Conservation (phyloP, 2,888 invertebrate genomes). For the Parapristionchus giblindavisi region DNA sequence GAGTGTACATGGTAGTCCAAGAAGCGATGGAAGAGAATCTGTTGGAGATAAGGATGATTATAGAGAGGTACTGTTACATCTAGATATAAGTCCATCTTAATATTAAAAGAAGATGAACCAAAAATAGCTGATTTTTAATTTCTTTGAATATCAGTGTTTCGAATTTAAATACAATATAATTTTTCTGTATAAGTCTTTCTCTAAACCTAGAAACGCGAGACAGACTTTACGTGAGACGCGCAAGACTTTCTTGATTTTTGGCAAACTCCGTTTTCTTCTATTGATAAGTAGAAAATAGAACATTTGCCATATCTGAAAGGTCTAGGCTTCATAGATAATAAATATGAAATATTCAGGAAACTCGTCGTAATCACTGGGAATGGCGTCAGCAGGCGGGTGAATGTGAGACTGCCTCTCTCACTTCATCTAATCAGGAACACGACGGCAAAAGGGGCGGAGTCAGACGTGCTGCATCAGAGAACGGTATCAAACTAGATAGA, state of each 20-base stretch:
- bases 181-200: too few relatives aligned
- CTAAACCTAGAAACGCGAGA: too few relatives aligned
- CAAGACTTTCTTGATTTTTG: too few relatives aligned
- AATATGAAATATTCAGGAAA: constrained; percentile 13
- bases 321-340: too few relatives aligned
- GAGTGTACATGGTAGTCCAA: constrained; percentile 19
- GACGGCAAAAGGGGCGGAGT: constrained; percentile 26
- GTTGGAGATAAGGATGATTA: constrained; percentile 14
- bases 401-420: constrained; percentile 66
- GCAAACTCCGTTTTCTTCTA: too few relatives aligned
- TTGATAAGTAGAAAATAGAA: too few relatives aligned
- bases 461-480: constrained; percentile 56
- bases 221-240: too few relatives aligned
- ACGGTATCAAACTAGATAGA: too few relatives aligned
- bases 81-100: constrained; percentile 40
- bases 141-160: too few relatives aligned
- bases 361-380: constrained; percentile 46
- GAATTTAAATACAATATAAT: too few relatives aligned
- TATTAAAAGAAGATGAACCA: background rate
- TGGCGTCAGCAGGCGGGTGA: constrained; percentile 67
- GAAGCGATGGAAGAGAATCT: constrained; percentile 11
- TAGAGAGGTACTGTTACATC: constrained; percentile 36
- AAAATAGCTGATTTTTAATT: too few relatives aligned
- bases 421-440: constrained; percentile 41
- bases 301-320: too few relatives aligned